phyloP scores from a whole-genome alignment of 2,888 invertebrate genomes.

The Drosophila cyrtoloma region DNA sequence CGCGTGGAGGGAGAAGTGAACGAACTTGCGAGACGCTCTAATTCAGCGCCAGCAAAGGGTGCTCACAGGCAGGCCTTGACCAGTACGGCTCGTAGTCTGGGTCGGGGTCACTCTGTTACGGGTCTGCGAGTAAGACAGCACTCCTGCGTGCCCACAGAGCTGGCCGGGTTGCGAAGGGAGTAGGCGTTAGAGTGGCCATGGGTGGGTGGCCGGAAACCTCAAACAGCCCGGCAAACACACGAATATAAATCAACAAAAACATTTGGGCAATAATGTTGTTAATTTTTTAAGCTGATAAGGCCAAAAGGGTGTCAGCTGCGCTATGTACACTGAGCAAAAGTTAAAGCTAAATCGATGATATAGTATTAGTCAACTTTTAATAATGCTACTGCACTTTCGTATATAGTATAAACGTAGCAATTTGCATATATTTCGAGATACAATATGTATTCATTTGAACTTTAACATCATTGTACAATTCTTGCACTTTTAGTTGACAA shows the following conservation, averaged over 20 bases:
- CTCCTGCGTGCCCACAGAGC: constrained; percentile 31
- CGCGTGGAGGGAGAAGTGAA: not conserved
- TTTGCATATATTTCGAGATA: too few relatives aligned
- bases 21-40: constrained; percentile 45
- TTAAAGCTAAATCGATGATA: not conserved
- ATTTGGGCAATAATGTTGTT: constrained; percentile 78
- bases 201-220: constrained; percentile 32
- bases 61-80: constrained; percentile 60
- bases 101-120: constrained; percentile 8
- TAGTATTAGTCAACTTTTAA: not conserved
- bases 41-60: constrained; percentile 58
- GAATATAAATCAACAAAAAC: constrained; percentile 64
- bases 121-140: constrained; percentile 5
- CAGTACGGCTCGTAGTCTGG: constrained; percentile 21
- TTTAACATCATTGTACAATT: too few relatives aligned
- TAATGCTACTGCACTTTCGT: too few relatives aligned
- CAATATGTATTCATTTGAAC: too few relatives aligned
- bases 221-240: constrained; percentile 46
- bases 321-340: constrained; percentile 27
- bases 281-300: constrained; percentile 77
- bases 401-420: too few relatives aligned
- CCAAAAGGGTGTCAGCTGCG: constrained; percentile 40
- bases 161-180: not conserved
- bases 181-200: too few relatives aligned
- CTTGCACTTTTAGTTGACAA: not conserved